Evolutionary conservation across 2,797 vertebrate genomes (phyloP).

Genomic region (Anniella stebbinsi): DNA sequence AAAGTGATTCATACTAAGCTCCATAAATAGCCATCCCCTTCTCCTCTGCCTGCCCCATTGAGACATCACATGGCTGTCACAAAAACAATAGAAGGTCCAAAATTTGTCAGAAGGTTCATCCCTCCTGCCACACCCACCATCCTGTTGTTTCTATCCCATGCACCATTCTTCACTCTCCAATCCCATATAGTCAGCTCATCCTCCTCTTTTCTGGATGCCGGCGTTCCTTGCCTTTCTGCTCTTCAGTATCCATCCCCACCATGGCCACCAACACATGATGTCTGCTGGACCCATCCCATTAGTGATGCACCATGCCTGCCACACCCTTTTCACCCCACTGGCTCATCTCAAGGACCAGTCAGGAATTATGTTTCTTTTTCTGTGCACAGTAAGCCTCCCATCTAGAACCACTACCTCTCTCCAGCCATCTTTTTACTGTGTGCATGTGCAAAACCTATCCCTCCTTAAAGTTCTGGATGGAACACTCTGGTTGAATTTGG

Average conservation of each 20-base stretch:
- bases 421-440: neutral
- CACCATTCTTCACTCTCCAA: too few relatives aligned
- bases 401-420: neutral
- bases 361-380: neutral
- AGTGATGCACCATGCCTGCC: neutral
- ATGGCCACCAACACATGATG: neutral
- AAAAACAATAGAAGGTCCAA: neutral
- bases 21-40: neutral
- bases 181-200: neutral
- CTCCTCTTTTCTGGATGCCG: neutral
- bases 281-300: neutral
- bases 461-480: neutral
- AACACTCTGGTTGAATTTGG: too few relatives aligned
- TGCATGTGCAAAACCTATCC: neutral
- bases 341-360: neutral
- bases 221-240: neutral
- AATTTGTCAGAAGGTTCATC: neutral
- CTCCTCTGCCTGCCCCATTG: neutral
- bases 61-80: neutral
- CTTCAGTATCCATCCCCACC: neutral
- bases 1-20: too few relatives aligned
- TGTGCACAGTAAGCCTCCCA: neutral
- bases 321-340: neutral
- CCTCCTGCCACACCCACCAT: neutral
- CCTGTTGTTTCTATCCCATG: neutral